Evolutionary conservation across 2,113 vertebrate species (phyloP).

Genomic region (Sinocyclocheilus rhinocerous): DNA sequence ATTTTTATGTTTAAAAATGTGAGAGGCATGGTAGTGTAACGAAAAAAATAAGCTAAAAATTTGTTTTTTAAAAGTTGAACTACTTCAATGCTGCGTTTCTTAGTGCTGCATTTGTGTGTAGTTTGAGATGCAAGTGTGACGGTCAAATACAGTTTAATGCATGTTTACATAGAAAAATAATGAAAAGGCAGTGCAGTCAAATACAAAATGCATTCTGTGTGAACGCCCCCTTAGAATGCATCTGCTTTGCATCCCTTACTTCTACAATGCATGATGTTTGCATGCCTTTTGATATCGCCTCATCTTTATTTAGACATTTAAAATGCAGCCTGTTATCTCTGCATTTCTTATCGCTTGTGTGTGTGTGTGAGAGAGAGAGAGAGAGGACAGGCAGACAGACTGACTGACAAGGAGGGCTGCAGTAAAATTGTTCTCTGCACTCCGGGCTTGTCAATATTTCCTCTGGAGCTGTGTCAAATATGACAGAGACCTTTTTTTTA

Average conservation of each 20-base stretch:
- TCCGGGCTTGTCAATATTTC: constrained; percentile 13
- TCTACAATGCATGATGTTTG: not conserved
- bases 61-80: too few relatives aligned
- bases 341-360: not conserved
- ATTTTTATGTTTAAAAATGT: not conserved
- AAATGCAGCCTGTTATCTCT: not conserved
- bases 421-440: not conserved
- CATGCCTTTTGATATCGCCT: not conserved
- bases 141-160: not conserved
- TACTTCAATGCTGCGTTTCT: too few relatives aligned
- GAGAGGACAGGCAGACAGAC: not conserved
- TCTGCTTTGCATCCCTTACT: not conserved
- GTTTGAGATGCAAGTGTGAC: not conserved
- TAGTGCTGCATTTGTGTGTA: too few relatives aligned
- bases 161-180: not conserved
- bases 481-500: constrained; percentile 7
- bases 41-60: not conserved
- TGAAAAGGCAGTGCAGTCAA: too few relatives aligned
- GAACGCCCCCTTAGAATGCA: not conserved
- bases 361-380: not conserved
- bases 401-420: not conserved
- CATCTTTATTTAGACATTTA: not conserved
- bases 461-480: constrained; percentile 29
- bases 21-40: not conserved
- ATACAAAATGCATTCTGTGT: not conserved